Evolutionary conservation across 2,888 invertebrate species (phyloP).

Genomic region (Apamea epomidion): DNA sequence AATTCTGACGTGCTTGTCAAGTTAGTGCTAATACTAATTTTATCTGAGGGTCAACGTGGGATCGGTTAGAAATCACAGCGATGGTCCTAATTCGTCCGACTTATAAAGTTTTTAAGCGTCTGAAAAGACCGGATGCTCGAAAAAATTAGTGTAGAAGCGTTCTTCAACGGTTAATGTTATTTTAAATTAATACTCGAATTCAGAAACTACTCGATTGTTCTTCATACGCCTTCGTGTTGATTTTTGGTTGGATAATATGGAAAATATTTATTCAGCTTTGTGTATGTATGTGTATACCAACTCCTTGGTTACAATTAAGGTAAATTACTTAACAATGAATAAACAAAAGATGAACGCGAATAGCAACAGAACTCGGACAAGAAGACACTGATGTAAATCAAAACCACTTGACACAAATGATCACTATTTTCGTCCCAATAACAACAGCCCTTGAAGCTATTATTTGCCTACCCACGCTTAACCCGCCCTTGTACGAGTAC

Average conservation of each 20-base stretch:
- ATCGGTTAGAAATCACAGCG: background rate
- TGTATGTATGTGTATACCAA: background rate
- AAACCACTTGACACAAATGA: constrained; percentile 20
- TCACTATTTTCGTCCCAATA: constrained; percentile 22
- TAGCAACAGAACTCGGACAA: background rate
- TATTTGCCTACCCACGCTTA: constrained; percentile 24
- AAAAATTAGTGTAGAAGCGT: background rate
- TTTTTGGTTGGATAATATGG: background rate
- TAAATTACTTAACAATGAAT: background rate
- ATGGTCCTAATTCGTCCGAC: background rate
- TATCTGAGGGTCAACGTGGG: constrained; percentile 53
- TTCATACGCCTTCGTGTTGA: constrained; percentile 1
- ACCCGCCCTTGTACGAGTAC: constrained; percentile 46
- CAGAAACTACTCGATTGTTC: constrained; percentile 32
- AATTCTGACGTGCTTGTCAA: constrained; percentile 33
- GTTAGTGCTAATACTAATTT: constrained; percentile 62
- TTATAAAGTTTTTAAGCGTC: background rate
- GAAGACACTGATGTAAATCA: constrained; percentile 5
- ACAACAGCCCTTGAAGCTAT: constrained; percentile 34
- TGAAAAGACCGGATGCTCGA: background rate
- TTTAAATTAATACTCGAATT: constrained; percentile 1
- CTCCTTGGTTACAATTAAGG: background rate
- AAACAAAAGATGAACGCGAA: background rate
- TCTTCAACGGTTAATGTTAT: background rate
- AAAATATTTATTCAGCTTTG: constrained; percentile 49